Evolutionary conservation across 1,140 invertebrate species (phyloP).

Genomic region (Heliconius congener): DNA sequence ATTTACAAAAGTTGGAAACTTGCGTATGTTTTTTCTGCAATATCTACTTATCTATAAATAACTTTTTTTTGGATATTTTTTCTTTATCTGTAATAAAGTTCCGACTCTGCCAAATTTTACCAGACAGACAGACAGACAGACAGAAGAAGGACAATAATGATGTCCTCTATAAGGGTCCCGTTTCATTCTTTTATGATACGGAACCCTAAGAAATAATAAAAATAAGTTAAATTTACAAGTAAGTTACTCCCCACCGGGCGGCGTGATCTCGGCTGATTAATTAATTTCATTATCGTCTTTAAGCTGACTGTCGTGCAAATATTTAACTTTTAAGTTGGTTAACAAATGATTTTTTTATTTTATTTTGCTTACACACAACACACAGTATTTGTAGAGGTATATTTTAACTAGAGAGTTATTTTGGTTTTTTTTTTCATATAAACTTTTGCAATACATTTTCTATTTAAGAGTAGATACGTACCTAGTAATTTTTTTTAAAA

Average conservation of each 20-base stretch:
- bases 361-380: neutral
- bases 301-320: neutral
- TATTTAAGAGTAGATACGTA: no score
- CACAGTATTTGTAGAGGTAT: no score
- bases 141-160: no score
- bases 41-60: no score
- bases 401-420: neutral
- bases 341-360: neutral
- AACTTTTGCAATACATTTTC: no score
- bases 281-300: conserved; percentile 20
- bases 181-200: neutral
- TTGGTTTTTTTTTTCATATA: neutral
- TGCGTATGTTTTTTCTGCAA: no score
- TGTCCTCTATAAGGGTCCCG: neutral
- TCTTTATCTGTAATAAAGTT: no score
- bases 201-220: neutral
- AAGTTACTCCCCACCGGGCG: conserved; percentile 11
- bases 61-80: no score
- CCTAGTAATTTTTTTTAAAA: no score
- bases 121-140: no score
- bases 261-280: conserved; percentile 17
- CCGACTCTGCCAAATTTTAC: no score
- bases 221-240: neutral
- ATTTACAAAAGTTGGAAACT: no score
- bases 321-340: neutral